Base-by-base conservation (phyloP, 2,797 vertebrate genomes). In the Octomys mimax region DNA sequence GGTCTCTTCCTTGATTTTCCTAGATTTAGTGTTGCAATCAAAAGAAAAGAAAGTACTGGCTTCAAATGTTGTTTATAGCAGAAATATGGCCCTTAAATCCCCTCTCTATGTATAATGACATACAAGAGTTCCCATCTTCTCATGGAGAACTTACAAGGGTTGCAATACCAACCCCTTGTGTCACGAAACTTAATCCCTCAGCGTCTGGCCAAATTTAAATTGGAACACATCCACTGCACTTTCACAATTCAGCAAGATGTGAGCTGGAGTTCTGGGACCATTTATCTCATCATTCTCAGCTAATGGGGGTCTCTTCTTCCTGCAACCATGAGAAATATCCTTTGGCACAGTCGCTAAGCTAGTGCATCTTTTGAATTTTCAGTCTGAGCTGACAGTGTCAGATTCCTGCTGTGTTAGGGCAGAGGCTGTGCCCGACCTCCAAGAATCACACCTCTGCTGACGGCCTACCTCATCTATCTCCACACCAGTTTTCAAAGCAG, bases 121-220 rank as follows among this genome's bases (percentile, higher is more conserved):
- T 62, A 42, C 31, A 93, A 84, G 83, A 80, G 87, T 59, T 91
- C 59, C 26, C 62, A 91, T 87, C 94, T 95, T 96, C 87, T 95
- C 81, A 88, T 62, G 73, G 75, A 92, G 62, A 93, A 92, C 49
- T 95, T 92, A 95, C 19, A 88, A 85, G 82, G 64, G 52, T 80
- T 80, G 77, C 79, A 94, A 80, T 86, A 87, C n/a, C 86, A 92
- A 92, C 54, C 70, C 31, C 66, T 70, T 83, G 54, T 95, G 87
- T 97, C 94, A 59, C 83, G 94, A 97, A 97, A 96, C 70, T 95
- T 94, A 92, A 97, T 97, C 94, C 64, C 18, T 22, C 61, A 93
- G 33, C 0, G 82, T 97, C 96, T 96, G 84, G 89, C 87, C 96
- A 97, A 95, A 92, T 93, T 95, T 97, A 96, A 97, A 97, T 84